Percentiles rank a stretch among this genome's conserved stretches.
Evolutionary conservation across 2,113 vertebrate species (phyloP).

Genomic region (Sisor rabdophorus): DNA sequence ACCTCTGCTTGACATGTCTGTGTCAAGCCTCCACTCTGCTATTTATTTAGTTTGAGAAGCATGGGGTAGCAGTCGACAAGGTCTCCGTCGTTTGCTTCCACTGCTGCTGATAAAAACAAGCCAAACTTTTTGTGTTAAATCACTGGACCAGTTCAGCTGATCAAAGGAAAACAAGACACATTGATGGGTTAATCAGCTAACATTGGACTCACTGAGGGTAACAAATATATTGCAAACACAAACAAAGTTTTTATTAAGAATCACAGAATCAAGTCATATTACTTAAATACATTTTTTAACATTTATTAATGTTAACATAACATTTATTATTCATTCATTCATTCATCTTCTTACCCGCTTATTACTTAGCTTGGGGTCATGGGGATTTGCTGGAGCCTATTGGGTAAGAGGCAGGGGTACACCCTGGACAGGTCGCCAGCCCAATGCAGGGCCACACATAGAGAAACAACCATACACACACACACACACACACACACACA

Average conservation of each 20-base stretch:
- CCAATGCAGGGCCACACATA: too few relatives aligned
- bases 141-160: not conserved
- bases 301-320: not conserved
- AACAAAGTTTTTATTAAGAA: not conserved
- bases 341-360: too few relatives aligned
- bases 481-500: too few relatives aligned
- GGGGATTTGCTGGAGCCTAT: too few relatives aligned
- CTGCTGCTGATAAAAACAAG: constrained; percentile 19
- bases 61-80: constrained; percentile 17
- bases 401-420: too few relatives aligned
- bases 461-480: too few relatives aligned
- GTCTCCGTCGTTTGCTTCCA: constrained; percentile 3
- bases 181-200: not conserved
- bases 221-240: not conserved
- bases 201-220: not conserved
- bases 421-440: too few relatives aligned
- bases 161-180: not conserved
- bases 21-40: constrained; percentile 43
- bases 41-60: constrained; percentile 31
- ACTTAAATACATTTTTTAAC: too few relatives aligned
- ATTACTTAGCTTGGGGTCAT: too few relatives aligned
- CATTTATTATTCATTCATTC: too few relatives aligned
- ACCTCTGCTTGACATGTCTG: constrained; percentile 46
- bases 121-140: constrained; percentile 15
- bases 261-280: too few relatives aligned